phyloP scores from a whole-genome alignment of 2,797 vertebrate genomes.

The Remorina albescens region DNA sequence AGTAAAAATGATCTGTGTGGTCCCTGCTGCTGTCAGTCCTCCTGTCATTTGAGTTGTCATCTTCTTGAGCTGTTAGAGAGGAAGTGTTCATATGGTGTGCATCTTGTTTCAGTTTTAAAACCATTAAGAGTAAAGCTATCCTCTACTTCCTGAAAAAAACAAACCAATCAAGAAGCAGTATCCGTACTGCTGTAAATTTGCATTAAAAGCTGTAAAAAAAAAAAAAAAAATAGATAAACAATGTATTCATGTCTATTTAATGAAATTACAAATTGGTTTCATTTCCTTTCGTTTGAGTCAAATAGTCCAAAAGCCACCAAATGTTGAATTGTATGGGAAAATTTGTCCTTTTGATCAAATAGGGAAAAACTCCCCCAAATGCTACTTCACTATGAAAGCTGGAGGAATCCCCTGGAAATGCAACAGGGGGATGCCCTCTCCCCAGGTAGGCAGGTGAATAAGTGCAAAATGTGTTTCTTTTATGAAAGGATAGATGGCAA shows the following conservation, averaged over 20 bases:
- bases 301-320: background rate
- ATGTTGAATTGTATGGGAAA: too few species aligned
- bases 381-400: too few species aligned
- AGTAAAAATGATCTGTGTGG: background rate
- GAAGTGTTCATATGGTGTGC: background rate
- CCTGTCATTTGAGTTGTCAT: background rate
- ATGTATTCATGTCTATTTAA: background rate
- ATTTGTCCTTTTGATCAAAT: too few species aligned
- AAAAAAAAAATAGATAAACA: background rate
- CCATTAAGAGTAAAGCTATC: too few species aligned
- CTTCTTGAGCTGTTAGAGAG: background rate
- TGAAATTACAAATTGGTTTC: background rate
- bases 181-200: background rate
- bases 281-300: background rate
- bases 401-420: too few species aligned
- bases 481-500: too few species aligned
- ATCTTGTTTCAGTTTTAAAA: slow-evolving; percentile 9
- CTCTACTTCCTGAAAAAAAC: background rate
- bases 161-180: too few species aligned
- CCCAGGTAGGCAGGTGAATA: too few species aligned
- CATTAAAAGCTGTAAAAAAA: too few species aligned
- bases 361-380: background rate
- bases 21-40: background rate
- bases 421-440: too few species aligned
- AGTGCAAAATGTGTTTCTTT: too few species aligned